Percentiles rank a stretch among this genome's conserved stretches.
phyloP scores from a whole-genome alignment of 2,888 invertebrate genomes.

The Apotomis capreana region DNA sequence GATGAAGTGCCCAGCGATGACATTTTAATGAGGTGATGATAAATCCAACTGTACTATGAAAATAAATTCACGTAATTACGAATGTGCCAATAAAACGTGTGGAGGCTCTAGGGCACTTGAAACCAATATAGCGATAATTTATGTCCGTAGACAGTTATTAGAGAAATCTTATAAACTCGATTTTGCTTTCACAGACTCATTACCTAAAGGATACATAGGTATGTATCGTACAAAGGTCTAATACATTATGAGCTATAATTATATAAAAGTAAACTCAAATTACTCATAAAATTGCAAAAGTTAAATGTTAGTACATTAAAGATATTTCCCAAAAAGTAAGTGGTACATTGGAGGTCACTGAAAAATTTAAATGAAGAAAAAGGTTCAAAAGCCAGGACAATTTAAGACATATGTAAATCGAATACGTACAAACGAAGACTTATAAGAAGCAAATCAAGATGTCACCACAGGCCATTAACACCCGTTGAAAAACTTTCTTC shows the following conservation, averaged over 20 bases:
- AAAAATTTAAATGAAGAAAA: too few relatives aligned
- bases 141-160: slow-evolving; percentile 26
- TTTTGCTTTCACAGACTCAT: slow-evolving; percentile 39
- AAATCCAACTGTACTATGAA: slow-evolving; percentile 31
- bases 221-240: slow-evolving; percentile 28
- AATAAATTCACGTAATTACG: slow-evolving; percentile 30
- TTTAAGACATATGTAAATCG: neutral
- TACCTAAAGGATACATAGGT: slow-evolving; percentile 35
- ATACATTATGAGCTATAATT: slow-evolving; percentile 15
- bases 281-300: too few relatives aligned
- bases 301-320: too few relatives aligned
- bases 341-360: too few relatives aligned
- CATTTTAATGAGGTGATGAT: slow-evolving; percentile 31
- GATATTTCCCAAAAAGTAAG: too few relatives aligned
- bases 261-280: neutral
- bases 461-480: neutral
- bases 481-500: slow-evolving; percentile 15
- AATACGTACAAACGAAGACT: neutral
- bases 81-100: slow-evolving; percentile 19
- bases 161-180: slow-evolving; percentile 39
- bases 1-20: slow-evolving; percentile 9
- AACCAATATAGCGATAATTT: slow-evolving; percentile 29
- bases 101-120: slow-evolving; percentile 29
- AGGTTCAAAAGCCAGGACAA: too few relatives aligned
- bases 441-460: neutral